Conservation (phyloP, 2,888 invertebrate genomes). For the Neria commutata region DNA sequence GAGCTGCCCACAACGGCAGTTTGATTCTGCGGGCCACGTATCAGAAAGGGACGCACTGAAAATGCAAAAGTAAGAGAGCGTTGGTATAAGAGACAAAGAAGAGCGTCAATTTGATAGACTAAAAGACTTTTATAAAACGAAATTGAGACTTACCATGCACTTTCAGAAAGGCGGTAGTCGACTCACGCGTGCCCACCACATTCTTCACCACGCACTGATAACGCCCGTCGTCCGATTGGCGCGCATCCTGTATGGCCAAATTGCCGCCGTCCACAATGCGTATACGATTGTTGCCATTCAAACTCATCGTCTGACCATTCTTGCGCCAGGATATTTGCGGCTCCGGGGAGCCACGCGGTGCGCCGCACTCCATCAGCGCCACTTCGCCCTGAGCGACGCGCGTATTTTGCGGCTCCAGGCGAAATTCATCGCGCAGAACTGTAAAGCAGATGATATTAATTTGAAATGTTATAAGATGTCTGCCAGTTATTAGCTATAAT, state of each 20-base stretch:
- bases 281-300: constrained; percentile 71
- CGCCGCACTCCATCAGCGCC: constrained; percentile 83
- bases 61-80: constrained; percentile 34
- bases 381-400: constrained; percentile 86
- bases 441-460: constrained; percentile 32
- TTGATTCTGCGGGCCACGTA: constrained; percentile 81
- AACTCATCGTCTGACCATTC: constrained; percentile 78
- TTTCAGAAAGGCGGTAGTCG: constrained; percentile 73
- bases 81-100: constrained; percentile 1
- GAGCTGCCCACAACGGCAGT: constrained; percentile 77
- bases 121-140: background rate
- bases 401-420: constrained; percentile 80
- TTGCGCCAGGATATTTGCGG: constrained; percentile 88
- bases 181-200: constrained; percentile 79
- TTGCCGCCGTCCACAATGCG: constrained; percentile 81
- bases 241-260: constrained; percentile 79
- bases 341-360: constrained; percentile 89
- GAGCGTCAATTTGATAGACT: background rate
- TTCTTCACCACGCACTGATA: constrained; percentile 85
- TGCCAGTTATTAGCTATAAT: too few relatives aligned
- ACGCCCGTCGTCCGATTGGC: constrained; percentile 78
- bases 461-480: too few relatives aligned
- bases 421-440: constrained; percentile 90
- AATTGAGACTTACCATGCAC: constrained; percentile 71
- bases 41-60: constrained; percentile 85